Conservation (phyloP, 2,797 vertebrate species). For the Eleutherodactylus coqui region DNA sequence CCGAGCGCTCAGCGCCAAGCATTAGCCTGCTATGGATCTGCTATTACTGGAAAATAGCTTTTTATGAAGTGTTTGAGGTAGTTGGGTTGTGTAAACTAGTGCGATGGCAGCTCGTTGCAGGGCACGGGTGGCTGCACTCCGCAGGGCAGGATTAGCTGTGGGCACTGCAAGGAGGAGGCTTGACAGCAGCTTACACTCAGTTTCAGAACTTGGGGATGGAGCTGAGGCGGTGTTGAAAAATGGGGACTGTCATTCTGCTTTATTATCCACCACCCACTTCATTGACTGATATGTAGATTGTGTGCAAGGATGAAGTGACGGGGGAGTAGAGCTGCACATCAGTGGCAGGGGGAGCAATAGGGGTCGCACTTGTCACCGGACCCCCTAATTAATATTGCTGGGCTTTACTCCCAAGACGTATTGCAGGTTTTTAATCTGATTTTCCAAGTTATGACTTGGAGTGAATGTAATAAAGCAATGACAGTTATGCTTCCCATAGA, state of each 20-base stretch:
- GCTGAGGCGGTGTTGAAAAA: constrained; percentile 24
- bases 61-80: not conserved
- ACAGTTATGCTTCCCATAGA: too few species aligned
- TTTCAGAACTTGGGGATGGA: constrained; percentile 31
- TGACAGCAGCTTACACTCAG: not conserved
- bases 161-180: not conserved
- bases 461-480: too few species aligned
- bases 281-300: constrained; percentile 11
- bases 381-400: too few species aligned
- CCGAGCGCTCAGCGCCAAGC: not conserved
- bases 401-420: too few species aligned
- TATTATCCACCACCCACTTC: not conserved
- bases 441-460: too few species aligned
- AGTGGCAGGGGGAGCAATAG: too few species aligned
- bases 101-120: not conserved
- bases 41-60: not conserved
- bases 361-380: too few species aligned
- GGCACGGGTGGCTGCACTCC: not conserved
- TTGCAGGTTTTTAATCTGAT: too few species aligned
- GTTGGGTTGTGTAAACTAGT: not conserved
- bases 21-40: constrained; percentile 49
- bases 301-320: not conserved
- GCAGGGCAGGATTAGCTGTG: not conserved
- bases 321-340: not conserved
- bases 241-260: constrained; percentile 33